Evolutionary conservation across 2,113 vertebrate genomes (phyloP).

Genomic region (Cranoglanis bouderius): DNA sequence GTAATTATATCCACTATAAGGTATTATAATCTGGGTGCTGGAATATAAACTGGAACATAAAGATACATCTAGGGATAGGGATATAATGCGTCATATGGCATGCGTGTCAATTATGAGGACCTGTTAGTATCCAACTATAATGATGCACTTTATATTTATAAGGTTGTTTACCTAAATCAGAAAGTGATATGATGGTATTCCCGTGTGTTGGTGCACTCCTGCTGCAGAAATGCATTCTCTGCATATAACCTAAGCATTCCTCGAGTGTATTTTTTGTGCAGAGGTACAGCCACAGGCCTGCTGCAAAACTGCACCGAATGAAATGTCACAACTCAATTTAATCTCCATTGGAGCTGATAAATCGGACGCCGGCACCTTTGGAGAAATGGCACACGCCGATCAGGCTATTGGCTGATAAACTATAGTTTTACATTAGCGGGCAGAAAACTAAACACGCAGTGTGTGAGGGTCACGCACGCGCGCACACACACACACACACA

Average conservation of each 20-base stretch:
- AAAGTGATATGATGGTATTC: neutral
- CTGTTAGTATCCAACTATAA: neutral
- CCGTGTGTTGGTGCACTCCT: neutral
- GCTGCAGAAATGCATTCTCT: neutral
- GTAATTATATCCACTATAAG: neutral
- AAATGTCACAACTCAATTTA: constrained; percentile 61
- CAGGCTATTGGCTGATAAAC: constrained; percentile 19
- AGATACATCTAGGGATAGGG: too few species aligned
- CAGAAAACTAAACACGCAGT: neutral
- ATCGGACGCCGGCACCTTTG: constrained; percentile 53
- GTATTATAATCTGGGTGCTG: neutral
- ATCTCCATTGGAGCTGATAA: constrained; percentile 54
- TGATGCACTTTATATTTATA: neutral
- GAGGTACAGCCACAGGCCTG: constrained; percentile 41
- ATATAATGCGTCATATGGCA: neutral
- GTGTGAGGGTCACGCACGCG: neutral
- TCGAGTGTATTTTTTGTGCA: constrained; percentile 3
- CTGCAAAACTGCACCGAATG: constrained; percentile 40
- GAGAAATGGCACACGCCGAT: constrained; percentile 46
- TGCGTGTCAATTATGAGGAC: constrained; percentile 7
- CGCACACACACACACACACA: constrained; percentile 4
- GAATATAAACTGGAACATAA: neutral
- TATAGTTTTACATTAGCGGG: constrained; percentile 33
- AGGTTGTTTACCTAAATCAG: neutral
- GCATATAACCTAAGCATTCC: too few species aligned